Evolutionary conservation across 2,113 vertebrate genomes (phyloP), one percentile per base, ranked within the genome.

Genomic region (Columbina picui): DNA sequence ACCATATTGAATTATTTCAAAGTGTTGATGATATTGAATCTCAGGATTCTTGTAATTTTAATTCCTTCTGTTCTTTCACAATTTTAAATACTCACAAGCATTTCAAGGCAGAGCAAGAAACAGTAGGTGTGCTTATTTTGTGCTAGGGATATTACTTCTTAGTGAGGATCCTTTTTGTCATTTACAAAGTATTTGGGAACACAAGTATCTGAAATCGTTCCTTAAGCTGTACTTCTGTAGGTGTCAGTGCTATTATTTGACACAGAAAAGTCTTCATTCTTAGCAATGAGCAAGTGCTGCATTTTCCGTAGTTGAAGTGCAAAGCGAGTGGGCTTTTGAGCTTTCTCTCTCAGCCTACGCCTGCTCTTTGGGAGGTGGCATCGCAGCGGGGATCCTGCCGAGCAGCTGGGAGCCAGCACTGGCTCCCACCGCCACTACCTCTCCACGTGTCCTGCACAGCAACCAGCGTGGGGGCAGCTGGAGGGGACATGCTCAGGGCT

Each of bases 401-500:
- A 63, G 63, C n/a, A 64, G 45, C 23, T 8, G 1, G 1, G 26
- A 17, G 14, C 26, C n/a, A 5, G 49, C 2, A 4, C 68, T 26
- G 64, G 23, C n/a, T 80, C 27, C 45, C 39, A 6, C 8, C 1
- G 0, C 32, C 4, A 2, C 39, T 56, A 3, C 83, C 17, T 12
- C 41, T 45, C 34, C 59, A 6, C 10, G 0, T 13, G 67, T 45
- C 21, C 13, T 19, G 78, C 79, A 16, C 43, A 25, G 57, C 41
- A 32, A 9, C 55, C 3, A 7, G 25, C 1, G 1, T 5, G 47
- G 36, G 53, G 43, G 59, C 21, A 73, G 14, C 76, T 65, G 70
- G 36, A 20, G 53, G 13, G 36, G 27, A 1, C 39, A 2, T 17
- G 22, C 53, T 34, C 1, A 0, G 23, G 55, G 36, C 23, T 49